These are phyloP conservation scores for Murina feae DNA, from an alignment of 2,113 vertebrate species.

Conservation along the genomic window DNA sequence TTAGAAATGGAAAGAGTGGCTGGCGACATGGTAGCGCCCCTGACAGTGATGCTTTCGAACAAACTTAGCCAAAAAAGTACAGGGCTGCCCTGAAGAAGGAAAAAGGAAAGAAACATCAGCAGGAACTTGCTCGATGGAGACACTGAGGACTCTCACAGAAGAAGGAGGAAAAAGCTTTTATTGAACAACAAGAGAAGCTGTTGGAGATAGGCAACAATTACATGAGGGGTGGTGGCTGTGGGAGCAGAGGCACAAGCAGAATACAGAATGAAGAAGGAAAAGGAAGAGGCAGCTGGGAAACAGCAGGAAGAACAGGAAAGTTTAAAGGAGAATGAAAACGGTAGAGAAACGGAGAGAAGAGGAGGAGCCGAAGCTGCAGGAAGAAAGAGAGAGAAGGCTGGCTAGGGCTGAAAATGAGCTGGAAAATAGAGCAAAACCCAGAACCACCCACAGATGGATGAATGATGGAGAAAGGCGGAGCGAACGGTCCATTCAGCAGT, in stretches of 20 bases:
- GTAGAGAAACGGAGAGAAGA: conserved; percentile 89
- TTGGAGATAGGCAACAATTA: conserved; percentile 78
- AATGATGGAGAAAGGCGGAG: too few relatives aligned
- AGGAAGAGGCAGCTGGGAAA: conserved; percentile 87
- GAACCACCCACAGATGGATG: too few relatives aligned
- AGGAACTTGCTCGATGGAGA: conserved; percentile 88
- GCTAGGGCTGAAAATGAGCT: too few relatives aligned
- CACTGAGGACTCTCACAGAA: conserved; percentile 74
- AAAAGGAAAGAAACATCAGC: conserved; percentile 89
- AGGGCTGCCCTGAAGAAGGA: conserved; percentile 89
- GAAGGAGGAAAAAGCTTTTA: too few relatives aligned
- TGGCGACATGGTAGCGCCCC: too few relatives aligned
- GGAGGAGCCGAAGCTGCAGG: conserved; percentile 87
- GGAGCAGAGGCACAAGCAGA: conserved; percentile 92
- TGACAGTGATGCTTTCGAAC: too few relatives aligned
- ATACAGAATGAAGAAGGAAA: conserved; percentile 87
- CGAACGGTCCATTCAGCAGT: too few relatives aligned
- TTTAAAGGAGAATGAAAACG: conserved; percentile 95
- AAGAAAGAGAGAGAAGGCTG: conserved; percentile 88
- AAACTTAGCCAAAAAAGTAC: conserved; percentile 87
- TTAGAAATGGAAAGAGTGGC: conserved; percentile 3
- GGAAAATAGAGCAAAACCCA: too few relatives aligned
- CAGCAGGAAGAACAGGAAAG: conserved; percentile 92
- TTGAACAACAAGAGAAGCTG: too few relatives aligned
- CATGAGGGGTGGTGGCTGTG: conserved; percentile 92